These are phyloP conservation scores for Lissocephala sabroskyi DNA, from an alignment of 2,888 invertebrate genomes.

Conservation along the genomic window DNA sequence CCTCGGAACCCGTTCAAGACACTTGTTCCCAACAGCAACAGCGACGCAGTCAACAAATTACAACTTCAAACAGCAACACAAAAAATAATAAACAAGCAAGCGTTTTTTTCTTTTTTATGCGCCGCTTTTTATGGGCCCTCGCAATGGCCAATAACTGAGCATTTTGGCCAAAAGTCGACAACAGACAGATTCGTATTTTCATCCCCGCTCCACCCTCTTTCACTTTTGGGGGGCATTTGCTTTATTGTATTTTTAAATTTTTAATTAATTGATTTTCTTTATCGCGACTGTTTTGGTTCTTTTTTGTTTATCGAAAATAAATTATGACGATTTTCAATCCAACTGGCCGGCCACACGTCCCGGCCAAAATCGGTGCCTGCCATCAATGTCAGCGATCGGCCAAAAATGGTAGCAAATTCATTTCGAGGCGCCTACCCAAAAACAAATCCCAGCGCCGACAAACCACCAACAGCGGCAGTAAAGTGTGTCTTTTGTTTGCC, in stretches of 20 bases:
- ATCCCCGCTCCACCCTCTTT: too few relatives aligned
- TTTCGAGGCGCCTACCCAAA: constrained; percentile 24
- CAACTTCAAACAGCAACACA: too few relatives aligned
- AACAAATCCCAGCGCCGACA: neutral
- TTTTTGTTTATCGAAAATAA: constrained; percentile 23
- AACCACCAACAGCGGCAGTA: constrained; percentile 23
- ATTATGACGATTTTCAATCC: constrained; percentile 51
- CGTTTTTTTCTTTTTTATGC: too few relatives aligned
- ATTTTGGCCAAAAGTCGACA: too few relatives aligned
- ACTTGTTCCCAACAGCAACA: too few relatives aligned
- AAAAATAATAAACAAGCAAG: too few relatives aligned
- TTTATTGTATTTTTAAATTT: constrained; percentile 20
- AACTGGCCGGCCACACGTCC: constrained; percentile 3
- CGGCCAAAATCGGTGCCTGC: neutral
- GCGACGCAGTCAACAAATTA: too few relatives aligned
- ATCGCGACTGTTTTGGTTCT: constrained; percentile 17
- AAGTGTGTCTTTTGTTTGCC: constrained; percentile 30
- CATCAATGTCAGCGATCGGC: constrained; percentile 44
- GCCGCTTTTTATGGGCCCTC: too few relatives aligned
- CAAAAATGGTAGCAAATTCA: constrained; percentile 40
- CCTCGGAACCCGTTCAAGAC: too few relatives aligned
- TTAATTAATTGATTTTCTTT: constrained; percentile 47
- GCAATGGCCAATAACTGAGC: too few relatives aligned
- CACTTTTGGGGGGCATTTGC: too few relatives aligned
- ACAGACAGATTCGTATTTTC: too few relatives aligned